Evolutionary conservation across 1,140 invertebrate species (phyloP).

Genomic region (Dendroctonus valens): DNA sequence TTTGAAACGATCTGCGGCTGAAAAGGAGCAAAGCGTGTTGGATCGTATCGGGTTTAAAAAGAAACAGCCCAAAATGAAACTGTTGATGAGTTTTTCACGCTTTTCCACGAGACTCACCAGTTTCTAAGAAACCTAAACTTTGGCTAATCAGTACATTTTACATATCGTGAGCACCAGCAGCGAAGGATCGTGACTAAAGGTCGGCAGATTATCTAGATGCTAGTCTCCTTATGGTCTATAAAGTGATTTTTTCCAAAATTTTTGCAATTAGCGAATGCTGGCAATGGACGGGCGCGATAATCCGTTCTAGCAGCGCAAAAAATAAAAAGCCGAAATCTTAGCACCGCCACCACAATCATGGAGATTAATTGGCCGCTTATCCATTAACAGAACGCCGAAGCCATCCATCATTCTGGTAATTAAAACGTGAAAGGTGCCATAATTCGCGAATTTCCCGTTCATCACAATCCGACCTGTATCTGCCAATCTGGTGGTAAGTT

Average conservation of each 20-base stretch:
- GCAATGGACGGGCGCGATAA: neutral
- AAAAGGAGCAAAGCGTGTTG: too few species aligned
- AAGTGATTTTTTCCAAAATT: too few species aligned
- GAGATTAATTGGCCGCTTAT: slow-evolving; percentile 14
- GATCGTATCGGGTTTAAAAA: too few species aligned
- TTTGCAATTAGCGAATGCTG: neutral
- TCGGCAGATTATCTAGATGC: slow-evolving; percentile 1
- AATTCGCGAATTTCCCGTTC: slow-evolving; percentile 26
- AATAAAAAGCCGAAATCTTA: slow-evolving; percentile 15
- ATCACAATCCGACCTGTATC: slow-evolving; percentile 18
- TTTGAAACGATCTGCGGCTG: too few species aligned
- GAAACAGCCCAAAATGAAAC: too few species aligned
- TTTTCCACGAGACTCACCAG: too few species aligned
- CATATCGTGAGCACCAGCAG: slow-evolving; percentile 9
- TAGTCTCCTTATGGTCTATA: too few species aligned
- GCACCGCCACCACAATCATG: slow-evolving; percentile 2
- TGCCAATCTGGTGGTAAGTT: slow-evolving; percentile 5
- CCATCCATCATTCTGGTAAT: slow-evolving; percentile 23
- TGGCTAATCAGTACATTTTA: slow-evolving; percentile 1
- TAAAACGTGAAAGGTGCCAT: slow-evolving; percentile 23
- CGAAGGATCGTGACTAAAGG: slow-evolving; percentile 3
- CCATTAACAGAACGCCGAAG: slow-evolving; percentile 14
- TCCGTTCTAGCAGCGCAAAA: neutral
- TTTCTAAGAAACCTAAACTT: too few species aligned
- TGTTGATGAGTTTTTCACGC: too few species aligned